These are phyloP conservation scores for Tursiops truncatus DNA, from an alignment of 2,113 vertebrate species.

Conservation along the genomic window DNA sequence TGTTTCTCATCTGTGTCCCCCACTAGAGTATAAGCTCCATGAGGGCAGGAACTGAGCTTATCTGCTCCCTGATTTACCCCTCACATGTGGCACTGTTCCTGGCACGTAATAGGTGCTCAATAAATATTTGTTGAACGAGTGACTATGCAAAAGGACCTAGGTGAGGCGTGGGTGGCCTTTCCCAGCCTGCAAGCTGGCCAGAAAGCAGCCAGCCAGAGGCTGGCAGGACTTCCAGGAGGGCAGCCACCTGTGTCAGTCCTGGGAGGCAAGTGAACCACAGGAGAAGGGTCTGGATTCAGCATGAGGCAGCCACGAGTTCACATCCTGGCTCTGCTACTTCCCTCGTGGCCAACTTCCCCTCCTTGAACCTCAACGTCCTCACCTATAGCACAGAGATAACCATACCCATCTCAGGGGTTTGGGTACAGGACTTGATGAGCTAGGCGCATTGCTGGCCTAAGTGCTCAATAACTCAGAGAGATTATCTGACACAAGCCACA, in stretches of 20 bases:
- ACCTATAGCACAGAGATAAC: background rate
- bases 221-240: no score
- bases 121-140: background rate
- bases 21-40: background rate
- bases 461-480: background rate
- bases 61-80: no score
- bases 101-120: background rate
- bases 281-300: background rate
- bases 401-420: accelerated
- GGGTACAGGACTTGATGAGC: background rate
- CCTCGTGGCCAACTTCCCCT: background rate
- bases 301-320: background rate
- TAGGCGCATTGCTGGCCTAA: background rate
- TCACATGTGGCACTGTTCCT: background rate
- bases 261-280: accelerated
- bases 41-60: background rate
- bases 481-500: background rate
- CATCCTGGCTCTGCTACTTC: background rate
- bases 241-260: background rate
- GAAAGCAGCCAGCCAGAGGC: background rate
- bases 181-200: background rate
- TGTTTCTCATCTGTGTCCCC: background rate
- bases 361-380: background rate
- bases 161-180: background rate
- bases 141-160: background rate